phyloP scores from a whole-genome alignment of 2,888 invertebrate genomes.

The Acrocyrtus sp. region DNA sequence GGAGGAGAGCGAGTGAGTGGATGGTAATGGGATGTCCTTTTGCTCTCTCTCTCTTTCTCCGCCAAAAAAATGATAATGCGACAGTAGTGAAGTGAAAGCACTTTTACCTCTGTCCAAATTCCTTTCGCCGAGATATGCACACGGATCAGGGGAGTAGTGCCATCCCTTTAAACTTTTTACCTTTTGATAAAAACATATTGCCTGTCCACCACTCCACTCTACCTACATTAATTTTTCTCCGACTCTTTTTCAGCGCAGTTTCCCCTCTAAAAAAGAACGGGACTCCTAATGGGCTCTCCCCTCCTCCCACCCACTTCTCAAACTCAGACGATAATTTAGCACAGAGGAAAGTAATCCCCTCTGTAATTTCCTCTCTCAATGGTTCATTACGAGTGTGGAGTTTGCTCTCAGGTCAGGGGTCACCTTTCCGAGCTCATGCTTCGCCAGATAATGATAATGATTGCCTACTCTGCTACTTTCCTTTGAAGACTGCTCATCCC shows the following conservation, averaged over 20 bases:
- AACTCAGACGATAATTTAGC: too few species aligned
- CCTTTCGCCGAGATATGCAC: not conserved
- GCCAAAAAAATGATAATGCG: conserved; percentile 52
- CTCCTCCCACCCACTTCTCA: not conserved
- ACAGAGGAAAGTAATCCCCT: too few species aligned
- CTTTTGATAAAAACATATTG: not conserved
- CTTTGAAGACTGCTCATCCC: too few species aligned
- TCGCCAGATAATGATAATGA: too few species aligned
- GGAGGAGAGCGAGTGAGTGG: conserved; percentile 31
- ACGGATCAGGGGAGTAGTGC: not conserved
- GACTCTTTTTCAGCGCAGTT: not conserved
- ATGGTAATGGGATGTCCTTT: conserved; percentile 55
- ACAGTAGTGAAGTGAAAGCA: conserved; percentile 44
- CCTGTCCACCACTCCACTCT: not conserved
- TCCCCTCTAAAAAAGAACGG: not conserved
- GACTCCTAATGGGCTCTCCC: too few species aligned
- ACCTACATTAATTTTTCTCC: conserved; percentile 3
- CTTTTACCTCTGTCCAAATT: conserved; percentile 14
- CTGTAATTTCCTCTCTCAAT: too few species aligned
- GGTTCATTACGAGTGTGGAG: too few species aligned
- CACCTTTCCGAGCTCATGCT: too few species aligned
- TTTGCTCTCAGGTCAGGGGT: too few species aligned
- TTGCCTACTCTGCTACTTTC: too few species aligned
- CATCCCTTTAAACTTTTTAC: not conserved
- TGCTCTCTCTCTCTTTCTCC: conserved; percentile 42